These are phyloP conservation scores for Dorcus parallelipipedus DNA, from an alignment of 2,888 invertebrate species.

Conservation along the genomic window DNA sequence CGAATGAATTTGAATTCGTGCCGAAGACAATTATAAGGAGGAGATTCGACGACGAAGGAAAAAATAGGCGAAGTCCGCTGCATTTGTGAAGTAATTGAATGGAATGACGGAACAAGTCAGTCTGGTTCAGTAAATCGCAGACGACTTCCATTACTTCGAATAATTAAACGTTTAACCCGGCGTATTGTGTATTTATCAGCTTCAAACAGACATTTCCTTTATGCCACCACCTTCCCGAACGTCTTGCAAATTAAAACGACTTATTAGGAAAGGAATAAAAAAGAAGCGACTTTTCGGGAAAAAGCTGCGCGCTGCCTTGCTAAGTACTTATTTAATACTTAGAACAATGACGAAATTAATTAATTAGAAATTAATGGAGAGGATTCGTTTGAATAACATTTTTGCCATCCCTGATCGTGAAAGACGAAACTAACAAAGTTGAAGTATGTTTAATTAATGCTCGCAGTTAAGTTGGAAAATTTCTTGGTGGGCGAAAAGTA, in stretches of 20 bases:
- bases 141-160: slow-evolving; percentile 33
- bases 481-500: neutral
- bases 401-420: neutral
- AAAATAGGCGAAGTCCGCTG: slow-evolving; percentile 15
- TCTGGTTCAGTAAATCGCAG: slow-evolving; percentile 25
- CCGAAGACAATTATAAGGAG: too few species aligned
- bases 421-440: neutral
- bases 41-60: neutral
- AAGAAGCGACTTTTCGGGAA: neutral
- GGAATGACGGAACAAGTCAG: slow-evolving; percentile 24
- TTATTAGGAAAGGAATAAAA: slow-evolving; percentile 30
- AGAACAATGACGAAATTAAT: too few species aligned
- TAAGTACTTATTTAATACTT: too few species aligned
- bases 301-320: too few species aligned
- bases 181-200: slow-evolving; percentile 41
- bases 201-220: slow-evolving; percentile 37
- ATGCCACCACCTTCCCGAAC: slow-evolving; percentile 26
- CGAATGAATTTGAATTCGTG: too few species aligned
- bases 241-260: slow-evolving; percentile 36
- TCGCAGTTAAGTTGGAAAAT: neutral
- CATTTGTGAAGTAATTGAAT: slow-evolving; percentile 25
- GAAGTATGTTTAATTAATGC: too few species aligned
- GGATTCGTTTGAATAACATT: neutral
- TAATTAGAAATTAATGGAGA: too few species aligned
- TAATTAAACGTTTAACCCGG: slow-evolving; percentile 40